Evolutionary conservation across 2,113 vertebrate genomes (phyloP).

Genomic region (Pampusana beccarii): DNA sequence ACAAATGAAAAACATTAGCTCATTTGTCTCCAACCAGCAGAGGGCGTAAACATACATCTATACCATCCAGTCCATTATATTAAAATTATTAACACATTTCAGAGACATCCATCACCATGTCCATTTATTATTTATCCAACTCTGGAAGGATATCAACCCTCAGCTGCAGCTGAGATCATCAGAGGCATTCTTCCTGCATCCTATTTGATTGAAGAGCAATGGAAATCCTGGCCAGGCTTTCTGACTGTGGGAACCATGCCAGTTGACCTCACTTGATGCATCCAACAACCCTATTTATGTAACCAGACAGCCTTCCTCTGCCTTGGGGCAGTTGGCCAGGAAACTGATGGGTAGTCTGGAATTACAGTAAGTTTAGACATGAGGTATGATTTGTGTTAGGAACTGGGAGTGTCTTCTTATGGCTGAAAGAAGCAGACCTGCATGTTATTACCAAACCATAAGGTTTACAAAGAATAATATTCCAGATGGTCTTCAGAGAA

Average conservation of each 20-base stretch:
- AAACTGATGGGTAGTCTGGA: not conserved
- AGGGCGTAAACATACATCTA: not conserved
- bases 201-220: not conserved
- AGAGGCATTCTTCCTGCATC: conserved; percentile 1
- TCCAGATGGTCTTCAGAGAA: not conserved
- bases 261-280: not conserved
- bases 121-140: conserved; percentile 38
- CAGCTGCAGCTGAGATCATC: not conserved
- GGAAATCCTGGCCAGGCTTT: conserved; percentile 3
- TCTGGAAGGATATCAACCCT: not conserved
- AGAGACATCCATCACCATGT: not conserved
- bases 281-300: not conserved
- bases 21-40: not conserved
- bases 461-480: not conserved
- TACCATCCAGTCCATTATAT: not conserved
- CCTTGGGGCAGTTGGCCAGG: not conserved
- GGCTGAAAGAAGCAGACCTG: not conserved
- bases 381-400: not conserved
- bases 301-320: not conserved
- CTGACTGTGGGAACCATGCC: not conserved
- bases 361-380: conserved; percentile 20
- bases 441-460: not conserved
- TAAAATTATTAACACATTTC: not conserved
- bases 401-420: not conserved
- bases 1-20: not conserved